Evolutionary conservation across 1,140 invertebrate species (phyloP).

Genomic region (Hestina assimilis): DNA sequence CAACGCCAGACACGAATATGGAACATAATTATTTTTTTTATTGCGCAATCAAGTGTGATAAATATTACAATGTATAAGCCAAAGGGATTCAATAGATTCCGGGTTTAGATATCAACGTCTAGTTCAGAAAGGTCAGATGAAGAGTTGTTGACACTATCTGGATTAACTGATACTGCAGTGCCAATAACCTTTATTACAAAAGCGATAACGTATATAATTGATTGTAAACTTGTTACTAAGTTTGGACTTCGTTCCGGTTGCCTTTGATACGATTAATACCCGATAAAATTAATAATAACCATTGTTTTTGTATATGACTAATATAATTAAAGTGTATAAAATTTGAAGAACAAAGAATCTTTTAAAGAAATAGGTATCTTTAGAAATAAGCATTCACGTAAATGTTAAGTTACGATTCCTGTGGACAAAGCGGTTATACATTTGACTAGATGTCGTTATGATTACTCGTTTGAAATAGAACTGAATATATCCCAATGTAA

Average conservation of each 20-base stretch:
- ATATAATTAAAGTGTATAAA: neutral
- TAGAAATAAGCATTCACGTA: too few species aligned
- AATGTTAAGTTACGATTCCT: too few species aligned
- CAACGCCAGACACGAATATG: too few species aligned
- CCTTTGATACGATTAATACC: neutral
- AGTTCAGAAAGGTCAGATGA: neutral
- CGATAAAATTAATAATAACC: neutral
- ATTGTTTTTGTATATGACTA: neutral
- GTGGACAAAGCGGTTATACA: too few species aligned
- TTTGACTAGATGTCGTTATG: too few species aligned
- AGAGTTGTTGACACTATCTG: constrained; percentile 9
- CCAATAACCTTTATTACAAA: constrained; percentile 8
- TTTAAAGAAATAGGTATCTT: too few species aligned
- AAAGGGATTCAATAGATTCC: neutral
- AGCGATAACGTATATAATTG: constrained; percentile 30
- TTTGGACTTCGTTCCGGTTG: constrained; percentile 24
- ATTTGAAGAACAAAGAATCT: too few species aligned
- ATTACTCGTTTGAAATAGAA: too few species aligned
- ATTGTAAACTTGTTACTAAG: constrained; percentile 27
- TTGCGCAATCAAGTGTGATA: too few species aligned
- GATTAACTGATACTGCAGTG: constrained; percentile 8
- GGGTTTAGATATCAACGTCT: neutral
- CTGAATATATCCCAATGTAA: too few species aligned
- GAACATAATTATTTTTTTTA: too few species aligned
- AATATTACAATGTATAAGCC: too few species aligned